A percentile compares a stretch with the other conserved stretches of the same genome.
Conservation (phyloP, 2,113 vertebrate genomes). For the Pelvicachromis taeniatus region DNA sequence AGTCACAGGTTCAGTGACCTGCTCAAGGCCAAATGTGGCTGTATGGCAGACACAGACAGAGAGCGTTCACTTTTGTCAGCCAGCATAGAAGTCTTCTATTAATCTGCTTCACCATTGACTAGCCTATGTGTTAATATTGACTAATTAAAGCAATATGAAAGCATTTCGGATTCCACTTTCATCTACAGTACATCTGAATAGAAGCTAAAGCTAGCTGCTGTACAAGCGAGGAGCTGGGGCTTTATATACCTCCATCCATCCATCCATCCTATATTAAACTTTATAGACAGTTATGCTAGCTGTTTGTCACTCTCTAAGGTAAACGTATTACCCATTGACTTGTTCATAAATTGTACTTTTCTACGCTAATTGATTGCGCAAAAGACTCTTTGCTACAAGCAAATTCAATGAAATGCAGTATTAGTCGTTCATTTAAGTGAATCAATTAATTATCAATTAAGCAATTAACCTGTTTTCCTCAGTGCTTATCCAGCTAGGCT, state of each 20-base stretch:
- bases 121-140: not conserved
- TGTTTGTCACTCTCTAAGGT: not conserved
- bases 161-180: fast-evolving
- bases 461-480: not conserved
- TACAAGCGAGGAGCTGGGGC: not conserved
- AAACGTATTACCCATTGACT: not conserved
- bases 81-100: not conserved
- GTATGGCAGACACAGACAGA: not conserved
- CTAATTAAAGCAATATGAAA: not conserved
- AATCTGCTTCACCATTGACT: not conserved
- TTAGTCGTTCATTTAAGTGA: not conserved
- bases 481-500: not conserved
- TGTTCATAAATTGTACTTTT: not conserved
- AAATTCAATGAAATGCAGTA: not conserved
- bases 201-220: not conserved
- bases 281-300: not conserved
- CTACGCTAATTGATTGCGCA: not conserved
- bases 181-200: not conserved
- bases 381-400: not conserved
- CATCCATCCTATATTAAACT: not conserved
- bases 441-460: too few relatives aligned
- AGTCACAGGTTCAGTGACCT: not conserved
- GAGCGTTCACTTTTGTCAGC: not conserved
- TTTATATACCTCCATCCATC: too few relatives aligned
- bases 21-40: not conserved